Evolutionary conservation across 2,113 vertebrate species (phyloP), one percentile per base, ranked within the genome.

Genomic region (Apeltes quadracus): DNA sequence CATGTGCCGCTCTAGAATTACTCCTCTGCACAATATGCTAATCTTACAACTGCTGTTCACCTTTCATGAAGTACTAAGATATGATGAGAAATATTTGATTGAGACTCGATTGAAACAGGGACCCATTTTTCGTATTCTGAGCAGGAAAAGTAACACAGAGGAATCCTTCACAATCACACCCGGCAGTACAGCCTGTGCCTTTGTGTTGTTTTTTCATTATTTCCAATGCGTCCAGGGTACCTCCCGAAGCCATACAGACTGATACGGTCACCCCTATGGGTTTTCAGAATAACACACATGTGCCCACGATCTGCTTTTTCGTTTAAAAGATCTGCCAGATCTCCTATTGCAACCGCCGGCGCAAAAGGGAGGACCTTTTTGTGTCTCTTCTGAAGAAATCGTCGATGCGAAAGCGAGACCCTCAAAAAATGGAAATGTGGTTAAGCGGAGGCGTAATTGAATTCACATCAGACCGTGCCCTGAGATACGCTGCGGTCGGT

Each of bases 201-300:
- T 11, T 69, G 20, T 72, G 72, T 69, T 78, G 62, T 59, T 69
- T 88, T 3, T 72, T 68, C 55, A 57, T 75, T 53, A 54, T 51
- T 51, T 65, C n/a, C 67, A 44, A 58, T 44, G 44, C 44, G 23
- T 51, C 46, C 25, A 64, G 32, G 46, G 51, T 64, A 50, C 61
- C 68, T 61, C 51, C 57, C 32, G 62, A 29, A 86, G 76, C 61
- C 55, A 67, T 43, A 48, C 46, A 58, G 73, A 83, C 82, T 75
- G 62, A 71, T 66, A 72, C 36, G 18, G 74, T 73, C 67, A 54
- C 61, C 82, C 72, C 67, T 50, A 16, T 53, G 65, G 61, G 76
- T 53, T 81, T 80, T 70, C 51, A 51, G 85, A 85, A 79, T 73
- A 77, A 56, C 56, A 89, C 85, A 78, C 76, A 77, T 66, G 54